Conservation (phyloP, 2,113 vertebrate genomes). For the Muntiacus reevesi region DNA sequence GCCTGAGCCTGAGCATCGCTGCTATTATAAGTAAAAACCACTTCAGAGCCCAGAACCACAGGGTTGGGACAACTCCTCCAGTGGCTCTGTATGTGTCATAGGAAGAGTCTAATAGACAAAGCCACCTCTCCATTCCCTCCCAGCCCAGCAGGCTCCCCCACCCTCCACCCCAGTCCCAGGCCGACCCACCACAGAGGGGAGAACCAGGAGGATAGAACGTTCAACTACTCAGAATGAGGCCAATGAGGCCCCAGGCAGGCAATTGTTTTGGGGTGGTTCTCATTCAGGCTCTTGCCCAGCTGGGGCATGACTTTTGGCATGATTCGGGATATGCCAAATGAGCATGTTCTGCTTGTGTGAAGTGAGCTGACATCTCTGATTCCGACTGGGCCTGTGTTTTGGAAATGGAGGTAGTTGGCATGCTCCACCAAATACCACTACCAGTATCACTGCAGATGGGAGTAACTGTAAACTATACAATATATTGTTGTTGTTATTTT, state of each 20-base stretch:
- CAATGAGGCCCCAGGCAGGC: background rate
- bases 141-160: background rate
- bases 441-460: background rate
- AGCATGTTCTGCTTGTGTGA: background rate
- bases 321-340: background rate
- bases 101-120: background rate
- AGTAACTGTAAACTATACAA: background rate
- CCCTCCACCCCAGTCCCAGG: background rate
- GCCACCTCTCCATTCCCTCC: background rate
- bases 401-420: background rate
- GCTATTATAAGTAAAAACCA: background rate
- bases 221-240: background rate
- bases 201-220: background rate
- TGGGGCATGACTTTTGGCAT: background rate
- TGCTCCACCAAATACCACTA: background rate
- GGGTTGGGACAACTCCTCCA: background rate
- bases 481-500: background rate
- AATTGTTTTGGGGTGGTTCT: background rate
- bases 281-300: background rate
- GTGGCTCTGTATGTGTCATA: background rate
- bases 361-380: background rate
- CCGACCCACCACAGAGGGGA: too few species aligned
- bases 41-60: background rate
- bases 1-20: background rate
- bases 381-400: background rate